Conservation (phyloP, 2,888 invertebrate species). For the Cybosia mesomella region DNA sequence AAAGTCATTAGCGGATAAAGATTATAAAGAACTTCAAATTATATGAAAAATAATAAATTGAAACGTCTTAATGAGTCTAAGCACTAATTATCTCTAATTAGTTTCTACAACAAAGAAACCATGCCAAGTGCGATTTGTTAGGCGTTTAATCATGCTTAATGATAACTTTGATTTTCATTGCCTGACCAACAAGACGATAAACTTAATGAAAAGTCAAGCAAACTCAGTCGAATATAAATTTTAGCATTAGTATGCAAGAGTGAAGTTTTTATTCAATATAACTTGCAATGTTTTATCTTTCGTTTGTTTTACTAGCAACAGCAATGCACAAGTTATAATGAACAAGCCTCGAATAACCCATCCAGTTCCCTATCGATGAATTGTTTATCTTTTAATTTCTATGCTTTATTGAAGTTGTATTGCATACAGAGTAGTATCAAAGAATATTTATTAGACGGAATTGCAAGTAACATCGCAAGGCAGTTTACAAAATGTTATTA, state of each 20-base stretch:
- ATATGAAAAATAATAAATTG: slow-evolving; percentile 13
- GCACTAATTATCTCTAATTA: slow-evolving; percentile 60
- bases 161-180: slow-evolving; percentile 84
- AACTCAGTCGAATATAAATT: slow-evolving; percentile 85
- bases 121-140: slow-evolving; percentile 68
- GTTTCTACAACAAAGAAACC: slow-evolving; percentile 64
- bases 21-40: background rate
- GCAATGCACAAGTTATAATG: slow-evolving; percentile 72
- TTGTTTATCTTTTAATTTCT: slow-evolving; percentile 58
- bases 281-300: slow-evolving; percentile 82
- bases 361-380: slow-evolving; percentile 46
- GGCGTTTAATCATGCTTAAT: slow-evolving; percentile 78
- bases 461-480: background rate
- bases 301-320: slow-evolving; percentile 78
- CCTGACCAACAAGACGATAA: slow-evolving; percentile 76
- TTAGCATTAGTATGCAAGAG: slow-evolving; percentile 85
- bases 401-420: slow-evolving; percentile 26
- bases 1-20: slow-evolving; percentile 6
- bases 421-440: background rate
- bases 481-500: background rate
- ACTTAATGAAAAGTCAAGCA: slow-evolving; percentile 85
- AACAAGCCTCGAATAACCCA: slow-evolving; percentile 61
- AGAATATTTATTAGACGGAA: background rate
- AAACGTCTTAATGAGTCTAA: slow-evolving; percentile 41
- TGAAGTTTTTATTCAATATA: slow-evolving; percentile 85